Evolutionary conservation across 2,113 vertebrate species (phyloP), one percentile per base, ranked within the genome.

Genomic region (Sigmodon hispidus): DNA sequence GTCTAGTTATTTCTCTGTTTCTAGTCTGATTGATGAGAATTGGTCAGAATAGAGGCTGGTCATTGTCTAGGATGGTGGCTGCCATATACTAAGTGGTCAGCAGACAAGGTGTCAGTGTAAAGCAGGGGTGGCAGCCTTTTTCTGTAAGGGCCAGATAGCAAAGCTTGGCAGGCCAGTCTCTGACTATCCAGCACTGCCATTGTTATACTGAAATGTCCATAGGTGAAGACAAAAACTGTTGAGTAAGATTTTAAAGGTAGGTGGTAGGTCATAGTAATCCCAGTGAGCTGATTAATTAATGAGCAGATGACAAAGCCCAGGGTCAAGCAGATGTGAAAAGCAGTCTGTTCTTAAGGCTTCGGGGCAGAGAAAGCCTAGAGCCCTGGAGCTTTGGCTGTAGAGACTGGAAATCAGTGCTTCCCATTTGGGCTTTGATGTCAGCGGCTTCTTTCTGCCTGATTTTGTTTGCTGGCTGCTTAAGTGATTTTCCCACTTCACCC

Each of bases 161-260:
- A 43, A 79, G 26, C 26, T 17, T n/a, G 40, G 2, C 10, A 36
- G 17, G 31, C 48, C 31, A 8, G 29, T 1, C 2, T 26, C 84
- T 73, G 70, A 75, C 12, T 4, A 0, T 45, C 16, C 67, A 5
- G 0, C 12, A 0, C 12, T 63, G 61, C n/a, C 11, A 0, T 1
- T 34, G 21, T 55, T 9, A 43, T 31, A 7, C 1, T 0, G 3
- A 31, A 4, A 11, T 31, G 43, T 65, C 89, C 12, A 1, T 29
- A 10, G 77, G 8, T 0, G n/a, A 43, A 43, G 52, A 21, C 55
- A 52, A 13, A 36, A 3, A 67, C 70, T 13, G 22, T 86, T 21
- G 36, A 52, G 0, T 85, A 40, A 69, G 73, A 57, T 36, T 90
- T 40, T 50, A 75, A 12, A 48, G 36, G 1, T 17, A n/a, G 57